Conservation (phyloP, 2,888 invertebrate species). For the Cheilosia vernalis region DNA sequence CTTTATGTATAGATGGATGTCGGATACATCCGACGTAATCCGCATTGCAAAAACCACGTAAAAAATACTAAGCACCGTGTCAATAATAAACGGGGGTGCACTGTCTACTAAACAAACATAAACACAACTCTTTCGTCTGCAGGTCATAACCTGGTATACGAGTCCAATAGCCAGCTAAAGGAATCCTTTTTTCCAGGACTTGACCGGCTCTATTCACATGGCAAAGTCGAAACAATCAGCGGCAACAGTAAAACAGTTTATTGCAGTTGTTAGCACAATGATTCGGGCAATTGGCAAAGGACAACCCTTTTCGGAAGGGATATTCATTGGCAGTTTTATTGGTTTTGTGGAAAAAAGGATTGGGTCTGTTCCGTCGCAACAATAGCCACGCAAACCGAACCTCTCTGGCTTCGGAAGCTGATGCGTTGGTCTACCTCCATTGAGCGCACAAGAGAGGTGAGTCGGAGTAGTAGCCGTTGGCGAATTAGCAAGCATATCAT, state of each 20-base stretch:
- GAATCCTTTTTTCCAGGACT: conserved; percentile 50
- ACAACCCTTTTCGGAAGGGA: conserved; percentile 65
- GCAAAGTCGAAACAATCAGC: conserved; percentile 65
- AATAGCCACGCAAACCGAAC: conserved; percentile 56
- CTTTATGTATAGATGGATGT: neutral
- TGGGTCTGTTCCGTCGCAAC: conserved; percentile 23
- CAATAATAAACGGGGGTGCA: conserved; percentile 44
- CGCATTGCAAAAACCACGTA: neutral
- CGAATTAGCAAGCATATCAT: conserved; percentile 74
- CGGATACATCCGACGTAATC: too few species aligned
- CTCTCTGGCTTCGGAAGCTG: conserved; percentile 68
- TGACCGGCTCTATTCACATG: conserved; percentile 7
- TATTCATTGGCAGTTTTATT: conserved; percentile 65
- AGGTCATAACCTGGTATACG: conserved; percentile 19
- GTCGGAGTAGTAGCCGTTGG: conserved; percentile 52
- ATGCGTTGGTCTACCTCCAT: conserved; percentile 74
- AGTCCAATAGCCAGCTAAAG: neutral
- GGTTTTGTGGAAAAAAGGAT: conserved; percentile 72
- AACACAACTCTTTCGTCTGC: conserved; percentile 33
- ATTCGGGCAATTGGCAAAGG: conserved; percentile 61
- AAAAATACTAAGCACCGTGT: neutral
- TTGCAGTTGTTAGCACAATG: conserved; percentile 73
- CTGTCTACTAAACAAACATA: conserved; percentile 61
- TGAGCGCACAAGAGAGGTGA: conserved; percentile 46
- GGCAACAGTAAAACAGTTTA: conserved; percentile 72